A percentile compares a stretch with the other conserved stretches of the same genome.
phyloP scores from a whole-genome alignment of 2,113 vertebrate species.

The Brachyhypopomus occidentalis region DNA sequence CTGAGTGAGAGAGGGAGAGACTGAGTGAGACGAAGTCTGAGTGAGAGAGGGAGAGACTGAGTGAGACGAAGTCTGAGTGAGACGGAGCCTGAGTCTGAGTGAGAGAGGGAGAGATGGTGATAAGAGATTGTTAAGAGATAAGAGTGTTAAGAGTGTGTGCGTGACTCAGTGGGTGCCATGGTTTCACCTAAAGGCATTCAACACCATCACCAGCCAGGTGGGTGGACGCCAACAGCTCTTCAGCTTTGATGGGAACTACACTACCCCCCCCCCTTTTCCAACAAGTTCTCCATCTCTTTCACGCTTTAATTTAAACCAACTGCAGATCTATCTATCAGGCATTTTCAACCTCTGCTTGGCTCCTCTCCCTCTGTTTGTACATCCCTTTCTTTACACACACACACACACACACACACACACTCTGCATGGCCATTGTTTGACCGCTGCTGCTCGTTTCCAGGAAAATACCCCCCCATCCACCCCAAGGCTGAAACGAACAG shows the following conservation, averaged over 20 bases:
- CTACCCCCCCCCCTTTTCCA: background rate
- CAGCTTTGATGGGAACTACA: too few relatives aligned
- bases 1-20: too few relatives aligned
- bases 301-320: slow-evolving; percentile 23
- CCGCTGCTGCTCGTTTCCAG: slow-evolving; percentile 35
- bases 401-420: slow-evolving; percentile 18
- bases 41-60: too few relatives aligned
- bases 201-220: slow-evolving; percentile 22
- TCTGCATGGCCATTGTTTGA: slow-evolving; percentile 38
- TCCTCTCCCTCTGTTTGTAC: slow-evolving; percentile 22
- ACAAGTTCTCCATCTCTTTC: background rate
- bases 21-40: too few relatives aligned
- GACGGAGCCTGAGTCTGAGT: too few relatives aligned
- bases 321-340: slow-evolving; percentile 9
- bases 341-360: slow-evolving; percentile 10
- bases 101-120: too few relatives aligned
- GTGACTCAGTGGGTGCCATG: slow-evolving; percentile 38
- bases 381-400: slow-evolving; percentile 13
- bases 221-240: background rate
- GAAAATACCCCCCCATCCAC: slow-evolving; percentile 27
- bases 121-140: too few relatives aligned
- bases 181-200: background rate
- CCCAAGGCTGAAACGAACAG: background rate
- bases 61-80: too few relatives aligned
- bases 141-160: slow-evolving; percentile 32